Base-by-base conservation (phyloP, 2,113 vertebrate genomes). In the Daphoenositta chrysoptera region DNA sequence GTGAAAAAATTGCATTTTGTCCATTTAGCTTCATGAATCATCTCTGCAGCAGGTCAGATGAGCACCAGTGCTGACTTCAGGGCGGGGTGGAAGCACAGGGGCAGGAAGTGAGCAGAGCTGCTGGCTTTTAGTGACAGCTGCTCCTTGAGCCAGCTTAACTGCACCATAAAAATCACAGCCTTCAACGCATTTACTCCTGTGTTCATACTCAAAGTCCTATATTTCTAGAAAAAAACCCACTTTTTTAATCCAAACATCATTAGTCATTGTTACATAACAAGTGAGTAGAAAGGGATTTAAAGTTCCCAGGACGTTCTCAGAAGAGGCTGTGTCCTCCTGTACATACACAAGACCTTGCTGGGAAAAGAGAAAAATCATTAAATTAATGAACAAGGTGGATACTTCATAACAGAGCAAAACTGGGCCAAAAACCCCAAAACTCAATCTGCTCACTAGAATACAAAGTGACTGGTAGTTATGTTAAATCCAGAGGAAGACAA, bases 371-470 rank as follows among this genome's bases (percentile, higher is more conserved):
- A 56, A 33, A n/a, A 21, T 2, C 2, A 8, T 45, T 39, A 28
- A 28, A 65, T 61, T 80, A 3, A 56, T 35, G 1, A 63, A 28
- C 28, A 50, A 44, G 21, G 35, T 2, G 4, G 24, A 61, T 13
- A 42, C 7, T 54, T 58, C 26, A 60, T 11, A 83, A 24, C 0
- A 54, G 28, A 69, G 47, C 13, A 94, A 57, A 91, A 89, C 0
- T 2, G 0, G 15, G 20, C 28, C 30, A 2, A 40, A 72, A 58
- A 0, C 0, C 14, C 5, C 15, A 35, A 93, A 83, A 40, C 6
- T 61, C 50, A 61, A 30, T 22, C 45, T 61, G 26, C 37, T 75
- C 37, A 77, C 8, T 39, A 72, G 33, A 86, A 1, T 48, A 42
- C 0, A 2, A 76, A 64, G 30, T 56, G 11, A 42, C 58, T 30